Evolutionary conservation across 2,113 vertebrate genomes (phyloP).

Genomic region (Xiphorhynchus elegans): DNA sequence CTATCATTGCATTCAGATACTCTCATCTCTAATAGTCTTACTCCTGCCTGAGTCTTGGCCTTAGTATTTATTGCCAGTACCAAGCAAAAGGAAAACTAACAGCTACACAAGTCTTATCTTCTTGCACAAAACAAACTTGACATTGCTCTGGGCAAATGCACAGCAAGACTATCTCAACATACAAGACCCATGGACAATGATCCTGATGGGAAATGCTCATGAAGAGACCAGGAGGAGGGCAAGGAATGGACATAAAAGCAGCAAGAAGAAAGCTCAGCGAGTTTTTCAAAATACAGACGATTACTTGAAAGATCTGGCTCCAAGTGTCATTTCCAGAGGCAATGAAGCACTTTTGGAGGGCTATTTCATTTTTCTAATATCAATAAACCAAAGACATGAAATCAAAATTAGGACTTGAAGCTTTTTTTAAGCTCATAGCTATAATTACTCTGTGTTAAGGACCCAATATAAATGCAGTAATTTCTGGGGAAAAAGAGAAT

Average conservation of each 20-base stretch:
- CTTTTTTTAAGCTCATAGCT: neutral
- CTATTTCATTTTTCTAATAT: neutral
- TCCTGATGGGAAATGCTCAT: neutral
- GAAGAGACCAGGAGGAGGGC: neutral
- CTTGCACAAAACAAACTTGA: neutral
- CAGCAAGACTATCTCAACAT: neutral
- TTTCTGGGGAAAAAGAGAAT: neutral
- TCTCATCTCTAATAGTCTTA: neutral
- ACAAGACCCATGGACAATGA: neutral
- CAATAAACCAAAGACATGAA: neutral
- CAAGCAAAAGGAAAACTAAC: neutral
- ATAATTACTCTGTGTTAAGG: neutral
- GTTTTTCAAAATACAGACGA: neutral
- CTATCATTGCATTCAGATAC: neutral
- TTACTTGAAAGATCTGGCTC: neutral
- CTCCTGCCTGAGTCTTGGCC: neutral
- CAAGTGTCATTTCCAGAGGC: neutral
- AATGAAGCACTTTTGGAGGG: neutral
- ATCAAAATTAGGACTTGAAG: neutral
- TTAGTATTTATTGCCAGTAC: fast-evolving
- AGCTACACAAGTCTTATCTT: fast-evolving
- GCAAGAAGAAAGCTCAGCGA: neutral
- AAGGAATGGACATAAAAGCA: neutral
- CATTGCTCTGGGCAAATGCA: fast-evolving
- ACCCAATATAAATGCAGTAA: neutral